phyloP scores from a whole-genome alignment of 2,797 vertebrate genomes.

The Ctenosaura bakeri region DNA sequence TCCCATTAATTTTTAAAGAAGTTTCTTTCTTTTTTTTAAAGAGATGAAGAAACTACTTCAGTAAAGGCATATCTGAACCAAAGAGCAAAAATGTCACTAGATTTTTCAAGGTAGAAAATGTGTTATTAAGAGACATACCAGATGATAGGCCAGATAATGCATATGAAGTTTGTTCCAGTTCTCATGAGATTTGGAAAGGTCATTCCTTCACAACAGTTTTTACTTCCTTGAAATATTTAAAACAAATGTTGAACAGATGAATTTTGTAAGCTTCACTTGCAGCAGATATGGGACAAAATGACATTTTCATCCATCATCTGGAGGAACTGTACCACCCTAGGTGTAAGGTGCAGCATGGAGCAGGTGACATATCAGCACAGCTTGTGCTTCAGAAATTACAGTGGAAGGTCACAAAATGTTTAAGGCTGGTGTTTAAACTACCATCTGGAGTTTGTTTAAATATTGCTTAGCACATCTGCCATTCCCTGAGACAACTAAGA shows the following conservation, averaged over 20 bases:
- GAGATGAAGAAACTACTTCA: conserved; percentile 11
- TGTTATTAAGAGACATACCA: conserved; percentile 59
- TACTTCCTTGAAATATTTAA: conserved; percentile 18
- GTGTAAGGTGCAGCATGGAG: conserved; percentile 59
- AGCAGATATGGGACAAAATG: conserved; percentile 64
- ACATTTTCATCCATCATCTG: conserved; percentile 71
- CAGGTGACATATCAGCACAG: conserved; percentile 54
- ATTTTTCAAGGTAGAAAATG: conserved; percentile 57
- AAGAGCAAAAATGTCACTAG: conserved; percentile 50
- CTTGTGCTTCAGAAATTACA: conserved; percentile 68
- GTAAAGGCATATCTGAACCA: not conserved
- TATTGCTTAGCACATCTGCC: conserved; percentile 71
- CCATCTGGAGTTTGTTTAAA: conserved; percentile 74
- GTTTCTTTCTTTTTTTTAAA: conserved; percentile 33
- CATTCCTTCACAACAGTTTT: conserved; percentile 54
- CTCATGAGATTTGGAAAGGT: conserved; percentile 51
- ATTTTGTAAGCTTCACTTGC: conserved; percentile 67
- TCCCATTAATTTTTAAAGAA: not conserved
- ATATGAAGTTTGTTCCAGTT: conserved; percentile 51
- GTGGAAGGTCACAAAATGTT: conserved; percentile 72
- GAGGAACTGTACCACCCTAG: conserved; percentile 69
- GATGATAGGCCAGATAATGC: conserved; percentile 55
- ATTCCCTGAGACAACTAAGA: conserved; percentile 17
- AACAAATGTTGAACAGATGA: conserved; percentile 70
- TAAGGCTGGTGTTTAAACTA: conserved; percentile 68